These are phyloP conservation scores for Amblyraja radiata DNA, from an alignment of 2,797 vertebrate genomes.

Conservation along the genomic window DNA sequence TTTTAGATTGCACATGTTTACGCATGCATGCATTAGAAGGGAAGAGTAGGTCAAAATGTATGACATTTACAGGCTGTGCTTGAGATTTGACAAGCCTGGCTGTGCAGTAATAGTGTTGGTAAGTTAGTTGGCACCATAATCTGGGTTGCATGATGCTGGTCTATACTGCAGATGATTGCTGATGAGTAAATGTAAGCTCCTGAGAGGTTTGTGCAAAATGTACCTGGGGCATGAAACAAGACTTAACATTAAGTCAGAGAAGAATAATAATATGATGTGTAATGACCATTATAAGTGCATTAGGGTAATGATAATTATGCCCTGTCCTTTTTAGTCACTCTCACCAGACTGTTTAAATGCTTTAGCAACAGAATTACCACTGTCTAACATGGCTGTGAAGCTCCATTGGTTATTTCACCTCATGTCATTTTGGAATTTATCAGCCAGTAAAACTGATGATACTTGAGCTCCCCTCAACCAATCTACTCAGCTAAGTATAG, in stretches of 20 bases:
- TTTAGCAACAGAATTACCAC: not conserved
- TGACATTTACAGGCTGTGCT: not conserved
- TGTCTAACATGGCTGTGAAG: not conserved
- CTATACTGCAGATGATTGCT: not conserved
- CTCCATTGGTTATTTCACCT: not conserved
- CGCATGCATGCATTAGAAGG: not conserved
- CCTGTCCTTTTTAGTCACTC: not conserved
- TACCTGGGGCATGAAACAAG: not conserved
- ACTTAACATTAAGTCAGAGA: not conserved
- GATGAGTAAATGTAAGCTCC: not conserved
- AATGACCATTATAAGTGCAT: not conserved
- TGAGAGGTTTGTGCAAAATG: not conserved
- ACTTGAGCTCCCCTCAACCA: not conserved
- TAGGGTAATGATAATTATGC: not conserved
- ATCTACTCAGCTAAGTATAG: not conserved
- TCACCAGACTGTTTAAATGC: not conserved
- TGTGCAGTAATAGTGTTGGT: not conserved
- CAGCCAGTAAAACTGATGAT: not conserved
- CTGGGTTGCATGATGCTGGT: not conserved
- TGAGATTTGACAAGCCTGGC: not conserved
- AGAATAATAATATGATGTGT: not conserved
- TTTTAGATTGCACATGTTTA: not conserved
- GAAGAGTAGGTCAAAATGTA: not conserved
- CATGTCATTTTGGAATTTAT: not conserved
- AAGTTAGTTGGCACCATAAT: not conserved